Evolutionary conservation across 2,797 vertebrate genomes (phyloP).

Genomic region (Platyrinchus mystaceus): DNA sequence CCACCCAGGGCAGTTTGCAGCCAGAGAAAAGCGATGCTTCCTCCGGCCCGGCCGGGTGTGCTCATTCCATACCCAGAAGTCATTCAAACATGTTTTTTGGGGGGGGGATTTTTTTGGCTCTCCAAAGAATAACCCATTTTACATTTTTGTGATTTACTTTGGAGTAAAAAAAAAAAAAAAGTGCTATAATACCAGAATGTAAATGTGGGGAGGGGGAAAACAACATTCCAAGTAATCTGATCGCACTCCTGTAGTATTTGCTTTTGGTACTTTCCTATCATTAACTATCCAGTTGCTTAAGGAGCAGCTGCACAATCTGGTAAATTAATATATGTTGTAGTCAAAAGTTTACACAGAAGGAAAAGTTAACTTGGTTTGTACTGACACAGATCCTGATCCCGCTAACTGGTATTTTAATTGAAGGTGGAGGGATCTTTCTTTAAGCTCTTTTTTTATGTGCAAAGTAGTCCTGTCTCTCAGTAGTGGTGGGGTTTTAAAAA

Average conservation of each 20-base stretch:
- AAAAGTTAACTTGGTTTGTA: conserved; percentile 46
- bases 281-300: conserved; percentile 48
- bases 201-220: neutral
- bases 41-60: neutral
- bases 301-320: conserved; percentile 68
- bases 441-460: conserved; percentile 25
- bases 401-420: conserved; percentile 45
- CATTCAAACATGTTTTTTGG: neutral
- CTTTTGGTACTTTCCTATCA: conserved; percentile 51
- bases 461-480: neutral
- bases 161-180: neutral
- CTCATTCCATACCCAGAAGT: neutral
- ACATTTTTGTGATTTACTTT: conserved; percentile 38
- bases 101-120: conserved; percentile 2
- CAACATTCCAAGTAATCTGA: conserved; percentile 40
- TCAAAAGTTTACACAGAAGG: conserved; percentile 48
- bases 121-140: conserved; percentile 49
- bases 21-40: neutral
- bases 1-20: neutral
- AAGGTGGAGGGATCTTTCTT: neutral
- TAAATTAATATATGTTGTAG: conserved; percentile 58
- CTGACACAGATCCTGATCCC: conserved; percentile 47
- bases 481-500: conserved; percentile 13
- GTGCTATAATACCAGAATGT: conserved; percentile 23
- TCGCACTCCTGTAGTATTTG: conserved; percentile 4